These are phyloP conservation scores for Melanotaenia pygmaea DNA, from an alignment of 2,797 vertebrate genomes.

Conservation along the genomic window DNA sequence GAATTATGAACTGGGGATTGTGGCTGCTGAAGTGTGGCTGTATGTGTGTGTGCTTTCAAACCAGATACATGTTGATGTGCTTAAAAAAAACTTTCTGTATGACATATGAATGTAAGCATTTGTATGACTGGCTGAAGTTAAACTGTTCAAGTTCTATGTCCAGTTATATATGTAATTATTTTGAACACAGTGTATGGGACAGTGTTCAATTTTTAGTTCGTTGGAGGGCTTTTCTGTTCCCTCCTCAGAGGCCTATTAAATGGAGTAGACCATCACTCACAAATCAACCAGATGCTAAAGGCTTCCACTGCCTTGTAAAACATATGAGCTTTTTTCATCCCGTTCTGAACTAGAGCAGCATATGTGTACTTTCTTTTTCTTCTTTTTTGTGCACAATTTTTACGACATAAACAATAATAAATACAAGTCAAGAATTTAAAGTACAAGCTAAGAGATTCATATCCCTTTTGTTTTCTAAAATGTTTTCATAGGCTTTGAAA, in stretches of 20 bases:
- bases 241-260: too few relatives aligned
- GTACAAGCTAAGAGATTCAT: too few relatives aligned
- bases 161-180: not conserved
- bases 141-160: not conserved
- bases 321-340: too few relatives aligned
- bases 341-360: too few relatives aligned
- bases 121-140: not conserved
- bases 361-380: too few relatives aligned
- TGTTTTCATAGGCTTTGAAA: not conserved
- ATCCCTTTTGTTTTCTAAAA: not conserved
- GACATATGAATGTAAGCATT: not conserved
- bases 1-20: constrained; percentile 52
- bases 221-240: not conserved
- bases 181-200: not conserved
- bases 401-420: too few relatives aligned
- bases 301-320: not conserved
- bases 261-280: not conserved
- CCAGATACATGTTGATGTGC: not conserved
- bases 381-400: too few relatives aligned
- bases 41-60: not conserved
- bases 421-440: too few relatives aligned
- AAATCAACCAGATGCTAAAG: not conserved
- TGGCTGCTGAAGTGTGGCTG: constrained; percentile 38
- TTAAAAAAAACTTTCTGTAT: not conserved
- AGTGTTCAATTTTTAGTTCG: not conserved